Evolutionary conservation across 2,113 vertebrate species (phyloP).

Genomic region (Oryzias javanicus): DNA sequence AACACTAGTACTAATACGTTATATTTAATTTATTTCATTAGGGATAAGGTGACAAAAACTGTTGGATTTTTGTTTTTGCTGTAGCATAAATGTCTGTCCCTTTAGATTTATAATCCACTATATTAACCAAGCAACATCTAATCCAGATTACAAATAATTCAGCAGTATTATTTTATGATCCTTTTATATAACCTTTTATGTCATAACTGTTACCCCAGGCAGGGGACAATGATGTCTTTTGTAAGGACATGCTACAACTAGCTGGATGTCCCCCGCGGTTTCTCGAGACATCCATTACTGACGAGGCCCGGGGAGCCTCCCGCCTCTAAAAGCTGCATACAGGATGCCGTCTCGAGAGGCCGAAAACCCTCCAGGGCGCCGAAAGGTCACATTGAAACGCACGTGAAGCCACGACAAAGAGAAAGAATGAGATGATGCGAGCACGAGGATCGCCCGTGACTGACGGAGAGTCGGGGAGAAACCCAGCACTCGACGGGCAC

Average conservation of each 20-base stretch:
- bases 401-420: constrained; percentile 20
- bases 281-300: constrained; percentile 58
- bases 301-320: constrained; percentile 40
- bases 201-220: constrained; percentile 16
- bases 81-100: too few species aligned
- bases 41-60: too few species aligned
- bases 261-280: constrained; percentile 31
- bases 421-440: not conserved
- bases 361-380: constrained; percentile 44
- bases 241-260: constrained; percentile 32
- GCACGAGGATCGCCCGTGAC: not conserved
- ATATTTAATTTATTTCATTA: too few species aligned
- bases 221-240: constrained; percentile 11
- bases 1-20: too few species aligned
- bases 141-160: too few species aligned
- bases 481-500: not conserved
- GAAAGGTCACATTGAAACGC: constrained; percentile 59
- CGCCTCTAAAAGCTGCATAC: constrained; percentile 59
- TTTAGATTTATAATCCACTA: too few species aligned
- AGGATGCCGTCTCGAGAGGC: constrained; percentile 44
- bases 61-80: too few species aligned
- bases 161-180: not conserved
- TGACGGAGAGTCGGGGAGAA: not conserved
- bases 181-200: not conserved
- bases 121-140: too few species aligned